Percentiles rank a stretch among this genome's conserved stretches.
These are phyloP conservation scores for Polia nebulosa DNA, from an alignment of 2,888 invertebrate species.

Conservation along the genomic window DNA sequence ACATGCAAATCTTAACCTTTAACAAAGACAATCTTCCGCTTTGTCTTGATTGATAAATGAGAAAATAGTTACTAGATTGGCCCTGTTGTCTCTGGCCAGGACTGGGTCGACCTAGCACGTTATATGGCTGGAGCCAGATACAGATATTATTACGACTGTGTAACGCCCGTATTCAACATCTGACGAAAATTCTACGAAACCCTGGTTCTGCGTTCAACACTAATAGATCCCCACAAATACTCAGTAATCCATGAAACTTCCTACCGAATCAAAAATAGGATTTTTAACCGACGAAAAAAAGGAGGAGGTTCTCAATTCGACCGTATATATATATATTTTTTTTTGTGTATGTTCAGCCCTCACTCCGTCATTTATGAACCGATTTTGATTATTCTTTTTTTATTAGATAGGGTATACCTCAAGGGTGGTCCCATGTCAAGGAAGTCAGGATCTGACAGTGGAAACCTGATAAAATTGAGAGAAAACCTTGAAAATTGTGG, in stretches of 20 bases:
- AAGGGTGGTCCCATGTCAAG: too few relatives aligned
- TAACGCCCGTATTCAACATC: not conserved
- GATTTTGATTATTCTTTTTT: too few relatives aligned
- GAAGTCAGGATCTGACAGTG: too few relatives aligned
- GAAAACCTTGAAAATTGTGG: too few relatives aligned
- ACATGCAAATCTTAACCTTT: slow-evolving; percentile 5
- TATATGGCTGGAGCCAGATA: not conserved
- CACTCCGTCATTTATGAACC: too few relatives aligned
- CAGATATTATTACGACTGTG: not conserved
- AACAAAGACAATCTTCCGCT: slow-evolving; percentile 28
- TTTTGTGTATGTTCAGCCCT: too few relatives aligned
- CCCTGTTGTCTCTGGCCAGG: slow-evolving; percentile 4
- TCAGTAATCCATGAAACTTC: slow-evolving; percentile 10
- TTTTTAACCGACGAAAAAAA: too few relatives aligned
- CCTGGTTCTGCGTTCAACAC: slow-evolving; percentile 3
- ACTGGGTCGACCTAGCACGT: slow-evolving; percentile 3
- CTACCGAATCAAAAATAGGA: not conserved
- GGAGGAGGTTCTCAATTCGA: too few relatives aligned
- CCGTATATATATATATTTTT: too few relatives aligned
- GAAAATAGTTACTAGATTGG: slow-evolving; percentile 34
- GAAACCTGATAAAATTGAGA: too few relatives aligned
- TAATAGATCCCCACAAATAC: not conserved
- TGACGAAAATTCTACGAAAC: slow-evolving; percentile 17
- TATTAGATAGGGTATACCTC: too few relatives aligned
- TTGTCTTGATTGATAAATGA: slow-evolving; percentile 31